Conservation (phyloP, 2,888 invertebrate genomes). For the Drosophila mayaguana region DNA sequence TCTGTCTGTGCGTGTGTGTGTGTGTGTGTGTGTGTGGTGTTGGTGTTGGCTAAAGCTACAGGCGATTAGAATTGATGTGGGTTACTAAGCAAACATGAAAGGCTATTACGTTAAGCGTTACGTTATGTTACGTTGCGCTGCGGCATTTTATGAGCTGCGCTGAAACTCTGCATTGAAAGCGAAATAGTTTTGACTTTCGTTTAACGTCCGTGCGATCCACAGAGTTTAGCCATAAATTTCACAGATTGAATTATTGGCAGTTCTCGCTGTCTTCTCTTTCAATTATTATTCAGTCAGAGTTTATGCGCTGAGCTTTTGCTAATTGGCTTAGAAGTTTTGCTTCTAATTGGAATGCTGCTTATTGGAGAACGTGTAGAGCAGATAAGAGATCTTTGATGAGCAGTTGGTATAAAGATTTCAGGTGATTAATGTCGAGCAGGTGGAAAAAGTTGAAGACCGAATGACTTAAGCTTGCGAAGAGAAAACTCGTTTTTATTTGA, state of each 20-base stretch:
- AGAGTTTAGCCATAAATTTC: slow-evolving; percentile 28
- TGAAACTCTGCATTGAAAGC: slow-evolving; percentile 51
- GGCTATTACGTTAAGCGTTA: slow-evolving; percentile 79
- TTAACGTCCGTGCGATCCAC: slow-evolving; percentile 3
- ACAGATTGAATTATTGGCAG: slow-evolving; percentile 12
- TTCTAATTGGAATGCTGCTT: neutral
- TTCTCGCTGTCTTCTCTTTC: slow-evolving; percentile 2
- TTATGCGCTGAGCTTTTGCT: slow-evolving; percentile 16
- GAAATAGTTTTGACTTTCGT: slow-evolving; percentile 52
- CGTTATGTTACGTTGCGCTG: slow-evolving; percentile 65
- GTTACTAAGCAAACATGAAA: slow-evolving; percentile 81
- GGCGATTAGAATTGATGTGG: slow-evolving; percentile 81
- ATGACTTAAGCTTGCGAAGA: neutral
- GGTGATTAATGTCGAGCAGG: neutral
- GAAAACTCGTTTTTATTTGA: no score
- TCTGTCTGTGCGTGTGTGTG: neutral
- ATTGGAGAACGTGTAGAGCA: neutral
- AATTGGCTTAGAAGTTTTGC: slow-evolving; percentile 12
- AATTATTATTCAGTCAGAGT: neutral
- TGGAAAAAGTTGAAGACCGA: no score
- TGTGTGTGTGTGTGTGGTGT: slow-evolving; percentile 21
- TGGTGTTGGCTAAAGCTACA: slow-evolving; percentile 57
- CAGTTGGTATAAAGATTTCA: neutral
- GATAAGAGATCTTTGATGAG: neutral
- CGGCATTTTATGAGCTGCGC: slow-evolving; percentile 60